These are phyloP conservation scores for Odocoileus virginianus DNA, from an alignment of 2,113 vertebrate species.

Conservation along the genomic window DNA sequence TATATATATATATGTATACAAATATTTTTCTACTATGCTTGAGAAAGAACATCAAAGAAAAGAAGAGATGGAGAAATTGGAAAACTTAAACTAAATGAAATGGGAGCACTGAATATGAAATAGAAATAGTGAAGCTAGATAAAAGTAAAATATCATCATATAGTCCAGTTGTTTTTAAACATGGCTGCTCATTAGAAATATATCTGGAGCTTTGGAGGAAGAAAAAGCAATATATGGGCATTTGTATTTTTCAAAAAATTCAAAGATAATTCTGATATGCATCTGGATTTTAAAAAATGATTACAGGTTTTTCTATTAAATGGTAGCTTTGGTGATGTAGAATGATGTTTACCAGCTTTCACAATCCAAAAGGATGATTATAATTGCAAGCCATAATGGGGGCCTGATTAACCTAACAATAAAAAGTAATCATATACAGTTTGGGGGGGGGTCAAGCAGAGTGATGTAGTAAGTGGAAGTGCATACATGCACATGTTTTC, in stretches of 20 bases:
- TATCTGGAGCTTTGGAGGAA: neutral
- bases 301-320: neutral
- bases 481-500: neutral
- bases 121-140: neutral
- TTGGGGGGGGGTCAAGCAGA: neutral
- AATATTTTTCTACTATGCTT: neutral
- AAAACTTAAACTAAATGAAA: neutral
- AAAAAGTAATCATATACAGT: neutral
- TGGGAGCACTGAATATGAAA: neutral
- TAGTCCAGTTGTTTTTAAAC: neutral
- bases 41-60: neutral
- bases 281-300: neutral
- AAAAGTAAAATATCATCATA: neutral
- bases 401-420: neutral
- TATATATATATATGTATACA: neutral
- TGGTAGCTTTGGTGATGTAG: neutral
- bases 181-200: neutral
- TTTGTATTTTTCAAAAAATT: neutral
- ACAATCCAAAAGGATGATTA: neutral
- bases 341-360: neutral
- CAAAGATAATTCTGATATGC: neutral
- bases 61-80: neutral
- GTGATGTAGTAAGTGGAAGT: neutral
- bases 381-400: neutral
- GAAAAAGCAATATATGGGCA: neutral